Base-by-base conservation (phyloP, 2,888 invertebrate genomes). In the Apoda limacodes region DNA sequence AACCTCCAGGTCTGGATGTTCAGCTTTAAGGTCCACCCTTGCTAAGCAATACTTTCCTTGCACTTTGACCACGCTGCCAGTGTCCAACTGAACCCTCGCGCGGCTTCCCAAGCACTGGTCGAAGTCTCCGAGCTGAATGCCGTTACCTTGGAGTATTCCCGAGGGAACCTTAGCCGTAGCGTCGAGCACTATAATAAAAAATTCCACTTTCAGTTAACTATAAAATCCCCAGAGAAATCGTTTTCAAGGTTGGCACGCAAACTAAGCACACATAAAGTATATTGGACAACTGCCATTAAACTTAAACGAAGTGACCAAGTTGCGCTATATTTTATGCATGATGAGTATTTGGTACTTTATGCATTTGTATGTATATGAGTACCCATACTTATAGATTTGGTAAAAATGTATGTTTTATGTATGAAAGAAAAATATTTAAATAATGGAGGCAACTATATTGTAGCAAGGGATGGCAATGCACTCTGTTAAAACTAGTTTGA, bases 31-130 rank as follows among this genome's bases (percentile, higher is more conserved):
- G 52, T 89, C 88, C 33, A 89, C 63, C 26, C 81, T 82, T 17
- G 86, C 88, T 44, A 89, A 57, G 49, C 89, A 89, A 57, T 89
- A 89, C 55, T 88, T 85, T 19, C 89, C 89, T 42, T 86, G 83
- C 30, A 88, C 74, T 52, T 78, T 83, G 5, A 88, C 82, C 13
- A 85, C 74, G 34, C 81, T 83, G 13, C 82, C 82, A n/a, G 75
- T 71, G 26, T 82, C 82, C 39, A 86, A 60, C 47, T 84, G 82
- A 4, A 86, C 76, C 40, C 86, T 82, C 1, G 88, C 84, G 12
- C 83, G 76, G 9, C 85, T 82, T 25, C 68, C 82, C 37, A 87
- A 67, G 49, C 88, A 88, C 63, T 87, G 84, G 62, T 87, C 88
- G 50, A 86, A 89, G 67, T 88, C 88, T 9, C 88, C 88, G 10